phyloP scores from a whole-genome alignment of 2,888 invertebrate genomes.

The Epistrophe grossulariae region DNA sequence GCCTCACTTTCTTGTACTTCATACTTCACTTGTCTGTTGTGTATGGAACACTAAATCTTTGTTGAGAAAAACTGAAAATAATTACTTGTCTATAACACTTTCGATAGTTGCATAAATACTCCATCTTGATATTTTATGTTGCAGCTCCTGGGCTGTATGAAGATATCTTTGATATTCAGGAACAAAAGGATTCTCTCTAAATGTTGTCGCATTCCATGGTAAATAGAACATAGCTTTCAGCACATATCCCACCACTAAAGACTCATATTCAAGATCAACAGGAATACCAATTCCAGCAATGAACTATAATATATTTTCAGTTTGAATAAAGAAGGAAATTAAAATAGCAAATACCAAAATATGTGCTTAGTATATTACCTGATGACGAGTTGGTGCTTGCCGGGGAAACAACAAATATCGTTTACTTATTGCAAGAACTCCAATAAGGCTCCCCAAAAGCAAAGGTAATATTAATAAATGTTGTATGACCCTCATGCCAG shows the following conservation, averaged over 20 bases:
- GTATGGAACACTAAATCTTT: too few species aligned
- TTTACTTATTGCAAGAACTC: slow-evolving; percentile 69
- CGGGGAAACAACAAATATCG: slow-evolving; percentile 80
- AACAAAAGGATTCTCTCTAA: slow-evolving; percentile 79
- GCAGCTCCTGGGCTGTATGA: slow-evolving; percentile 23
- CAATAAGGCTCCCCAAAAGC: background rate
- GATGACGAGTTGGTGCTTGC: slow-evolving; percentile 80
- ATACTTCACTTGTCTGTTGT: too few species aligned
- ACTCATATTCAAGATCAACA: slow-evolving; percentile 80
- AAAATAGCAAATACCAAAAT: background rate
- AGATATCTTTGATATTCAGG: slow-evolving; percentile 79
- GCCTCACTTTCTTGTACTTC: too few species aligned
- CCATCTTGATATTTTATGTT: slow-evolving; percentile 59
- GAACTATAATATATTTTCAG: slow-evolving; percentile 77
- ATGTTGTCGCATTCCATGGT: slow-evolving; percentile 80
- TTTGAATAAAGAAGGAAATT: background rate
- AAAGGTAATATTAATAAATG: slow-evolving; percentile 9
- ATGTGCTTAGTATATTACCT: slow-evolving; percentile 75
- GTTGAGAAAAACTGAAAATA: background rate
- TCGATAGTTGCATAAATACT: slow-evolving; percentile 57
- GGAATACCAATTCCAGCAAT: slow-evolving; percentile 82
- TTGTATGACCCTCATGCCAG: slow-evolving; percentile 22
- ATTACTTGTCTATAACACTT: slow-evolving; percentile 52
- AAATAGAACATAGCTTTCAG: slow-evolving; percentile 79
- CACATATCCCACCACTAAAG: slow-evolving; percentile 80